Evolutionary conservation across 1,140 invertebrate species (phyloP).

Genomic region (Trichonephila clavata): DNA sequence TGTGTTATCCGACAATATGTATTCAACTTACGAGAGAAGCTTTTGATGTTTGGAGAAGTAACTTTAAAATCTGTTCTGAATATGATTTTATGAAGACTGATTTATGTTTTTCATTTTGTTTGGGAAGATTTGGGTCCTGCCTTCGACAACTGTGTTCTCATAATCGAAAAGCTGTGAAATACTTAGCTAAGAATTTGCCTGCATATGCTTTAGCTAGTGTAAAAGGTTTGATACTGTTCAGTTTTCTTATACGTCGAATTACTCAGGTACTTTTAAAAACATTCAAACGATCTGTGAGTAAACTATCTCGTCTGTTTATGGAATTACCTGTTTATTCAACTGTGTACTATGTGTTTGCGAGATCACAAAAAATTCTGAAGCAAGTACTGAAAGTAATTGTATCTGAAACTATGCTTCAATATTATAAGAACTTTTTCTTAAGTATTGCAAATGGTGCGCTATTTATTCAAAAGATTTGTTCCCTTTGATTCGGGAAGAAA

Average conservation of each 20-base stretch:
- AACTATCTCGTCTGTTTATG: background rate
- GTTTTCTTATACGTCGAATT: background rate
- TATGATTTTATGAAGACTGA: background rate
- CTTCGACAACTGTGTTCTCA: background rate
- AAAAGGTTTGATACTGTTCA: constrained; percentile 28
- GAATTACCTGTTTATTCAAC: background rate
- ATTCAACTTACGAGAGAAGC: constrained; percentile 4
- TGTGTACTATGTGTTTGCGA: background rate
- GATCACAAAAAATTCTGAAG: background rate
- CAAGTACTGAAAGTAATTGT: background rate
- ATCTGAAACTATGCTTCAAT: background rate
- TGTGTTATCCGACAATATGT: constrained; percentile 40
- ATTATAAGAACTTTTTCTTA: background rate
- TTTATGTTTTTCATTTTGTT: constrained; percentile 19
- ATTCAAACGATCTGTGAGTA: constrained; percentile 9
- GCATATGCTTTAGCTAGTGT: constrained; percentile 28
- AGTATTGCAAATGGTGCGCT: background rate
- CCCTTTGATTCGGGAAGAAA: background rate
- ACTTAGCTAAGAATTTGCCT: constrained; percentile 24
- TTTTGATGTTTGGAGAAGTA: background rate
- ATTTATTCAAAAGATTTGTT: background rate
- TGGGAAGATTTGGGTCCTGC: constrained; percentile 36
- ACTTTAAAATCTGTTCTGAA: background rate
- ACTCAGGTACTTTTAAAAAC: background rate
- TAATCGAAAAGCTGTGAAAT: constrained; percentile 8